phyloP scores from a whole-genome alignment of 2,797 vertebrate genomes.

The Lithobates pipiens region DNA sequence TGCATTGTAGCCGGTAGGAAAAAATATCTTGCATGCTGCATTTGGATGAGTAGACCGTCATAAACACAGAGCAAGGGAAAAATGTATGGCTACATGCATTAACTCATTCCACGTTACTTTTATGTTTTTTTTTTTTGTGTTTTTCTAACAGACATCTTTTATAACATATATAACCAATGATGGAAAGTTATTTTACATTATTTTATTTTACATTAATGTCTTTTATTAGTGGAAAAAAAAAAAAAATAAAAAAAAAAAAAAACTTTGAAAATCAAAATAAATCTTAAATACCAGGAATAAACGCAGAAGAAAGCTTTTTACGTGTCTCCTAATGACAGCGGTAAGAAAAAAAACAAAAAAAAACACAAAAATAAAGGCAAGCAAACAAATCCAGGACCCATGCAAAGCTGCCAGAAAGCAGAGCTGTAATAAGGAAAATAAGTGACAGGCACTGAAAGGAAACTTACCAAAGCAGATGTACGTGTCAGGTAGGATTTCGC shows the following conservation, averaged over 20 bases:
- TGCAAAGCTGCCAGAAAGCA: neutral
- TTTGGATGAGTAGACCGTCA: neutral
- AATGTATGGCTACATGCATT: neutral
- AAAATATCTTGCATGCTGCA: no score
- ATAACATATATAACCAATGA: no score
- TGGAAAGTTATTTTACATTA: no score
- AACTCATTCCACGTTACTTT: no score
- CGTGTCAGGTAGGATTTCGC: neutral
- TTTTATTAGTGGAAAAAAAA: no score
- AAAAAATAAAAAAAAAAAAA: neutral
- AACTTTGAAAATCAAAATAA: neutral
- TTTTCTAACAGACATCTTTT: neutral
- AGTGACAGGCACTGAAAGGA: slow-evolving; percentile 1
- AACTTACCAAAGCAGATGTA: slow-evolving; percentile 44
- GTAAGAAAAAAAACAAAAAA: neutral
- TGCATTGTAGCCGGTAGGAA: no score
- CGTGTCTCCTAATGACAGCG: neutral
- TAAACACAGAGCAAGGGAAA: neutral
- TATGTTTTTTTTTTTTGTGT: no score
- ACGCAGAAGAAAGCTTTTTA: neutral
- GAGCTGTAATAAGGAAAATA: neutral
- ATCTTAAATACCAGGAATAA: neutral
- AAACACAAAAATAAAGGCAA: neutral
- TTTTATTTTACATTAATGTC: no score
- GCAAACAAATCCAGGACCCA: neutral